Conservation (phyloP, 2,888 invertebrate species). For the Diploptera punctata region DNA sequence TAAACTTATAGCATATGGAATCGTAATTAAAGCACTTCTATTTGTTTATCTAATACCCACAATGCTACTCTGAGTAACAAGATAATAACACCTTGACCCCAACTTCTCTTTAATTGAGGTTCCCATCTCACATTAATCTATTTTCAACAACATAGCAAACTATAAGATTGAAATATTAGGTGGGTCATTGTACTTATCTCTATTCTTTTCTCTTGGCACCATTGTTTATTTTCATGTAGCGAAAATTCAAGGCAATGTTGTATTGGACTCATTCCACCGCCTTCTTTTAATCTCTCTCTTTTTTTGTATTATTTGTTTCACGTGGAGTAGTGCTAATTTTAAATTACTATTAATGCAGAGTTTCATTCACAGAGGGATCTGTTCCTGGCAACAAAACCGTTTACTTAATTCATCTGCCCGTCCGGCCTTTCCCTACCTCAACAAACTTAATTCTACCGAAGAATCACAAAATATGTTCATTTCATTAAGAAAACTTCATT, state of each 20-base stretch:
- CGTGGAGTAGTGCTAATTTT: constrained; percentile 21
- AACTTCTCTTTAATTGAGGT: neutral
- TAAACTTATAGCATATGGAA: no score
- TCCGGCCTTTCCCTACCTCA: neutral
- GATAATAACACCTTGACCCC: neutral
- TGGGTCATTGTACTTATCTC: neutral
- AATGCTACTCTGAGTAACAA: neutral
- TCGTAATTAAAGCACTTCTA: neutral
- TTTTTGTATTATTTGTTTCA: neutral
- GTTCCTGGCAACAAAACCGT: neutral
- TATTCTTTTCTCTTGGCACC: neutral
- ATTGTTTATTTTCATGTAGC: constrained; percentile 5
- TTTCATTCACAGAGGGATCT: neutral
- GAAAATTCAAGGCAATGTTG: constrained; percentile 7
- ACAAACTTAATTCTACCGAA: no score
- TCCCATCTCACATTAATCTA: neutral
- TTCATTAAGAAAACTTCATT: no score
- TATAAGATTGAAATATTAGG: no score
- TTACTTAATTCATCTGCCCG: neutral
- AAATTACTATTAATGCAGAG: constrained; percentile 23
- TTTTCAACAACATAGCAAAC: neutral
- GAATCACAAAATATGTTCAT: no score
- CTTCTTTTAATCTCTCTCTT: neutral
- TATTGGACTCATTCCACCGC: constrained; percentile 12
- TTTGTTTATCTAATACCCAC: neutral